phyloP scores from a whole-genome alignment of 2,888 invertebrate genomes.

The Spodoptera picta region DNA sequence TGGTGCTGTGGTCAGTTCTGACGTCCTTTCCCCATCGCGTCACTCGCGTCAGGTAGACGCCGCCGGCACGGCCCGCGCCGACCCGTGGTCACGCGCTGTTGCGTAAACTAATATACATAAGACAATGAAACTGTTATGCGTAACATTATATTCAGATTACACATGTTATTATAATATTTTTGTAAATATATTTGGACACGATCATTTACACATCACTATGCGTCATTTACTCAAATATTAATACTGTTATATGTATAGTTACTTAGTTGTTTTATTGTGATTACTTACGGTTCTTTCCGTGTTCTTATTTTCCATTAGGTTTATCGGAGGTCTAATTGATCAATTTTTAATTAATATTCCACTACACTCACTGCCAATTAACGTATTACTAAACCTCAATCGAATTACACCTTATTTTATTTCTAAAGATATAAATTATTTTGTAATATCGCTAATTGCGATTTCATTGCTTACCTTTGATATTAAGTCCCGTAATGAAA shows the following conservation, averaged over 20 bases:
- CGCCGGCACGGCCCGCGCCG: constrained; percentile 24
- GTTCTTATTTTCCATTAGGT: too few species aligned
- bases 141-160: constrained; percentile 41
- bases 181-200: constrained; percentile 8
- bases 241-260: too few species aligned
- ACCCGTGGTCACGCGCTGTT: constrained; percentile 56
- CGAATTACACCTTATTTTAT: constrained; percentile 4
- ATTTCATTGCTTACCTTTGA: constrained; percentile 41
- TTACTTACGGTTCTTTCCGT: too few species aligned
- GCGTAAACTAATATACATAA: constrained; percentile 67
- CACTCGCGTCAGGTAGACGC: constrained; percentile 22
- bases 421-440: constrained; percentile 15
- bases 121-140: constrained; percentile 60
- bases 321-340: too few species aligned
- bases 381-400: constrained; percentile 1
- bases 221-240: too few species aligned
- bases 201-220: constrained; percentile 4
- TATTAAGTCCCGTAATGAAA: constrained; percentile 17
- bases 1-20: constrained; percentile 44
- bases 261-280: too few species aligned
- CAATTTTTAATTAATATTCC: constrained; percentile 3
- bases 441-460: constrained; percentile 35
- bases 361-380: neutral
- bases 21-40: constrained; percentile 54
- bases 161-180: constrained; percentile 38